Base-by-base conservation (phyloP, 2,113 vertebrate genomes). In the Spilogale gracilis region DNA sequence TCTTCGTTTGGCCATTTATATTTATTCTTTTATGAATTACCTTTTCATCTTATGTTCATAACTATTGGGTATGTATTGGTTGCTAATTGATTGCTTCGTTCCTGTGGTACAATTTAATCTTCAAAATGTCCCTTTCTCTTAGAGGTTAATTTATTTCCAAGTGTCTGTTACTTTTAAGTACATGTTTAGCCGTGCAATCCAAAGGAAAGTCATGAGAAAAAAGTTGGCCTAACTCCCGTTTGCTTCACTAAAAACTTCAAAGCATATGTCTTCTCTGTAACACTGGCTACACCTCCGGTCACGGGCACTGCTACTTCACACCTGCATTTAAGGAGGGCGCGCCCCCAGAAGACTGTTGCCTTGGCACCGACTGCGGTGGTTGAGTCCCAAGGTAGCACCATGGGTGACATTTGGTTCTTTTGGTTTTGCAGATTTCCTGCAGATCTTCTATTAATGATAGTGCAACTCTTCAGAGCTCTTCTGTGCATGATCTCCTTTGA, bases 31-130 rank as follows among this genome's bases (percentile, higher is more conserved):
- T 67, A 78, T 73, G 76, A 95, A 73, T 93, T 90, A 84, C 81
- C 48, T 92, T 96, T 96, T 92, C 63, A 80, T 97, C 87, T 79
- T 60, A 25, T 43, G 10, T 61, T 85, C 2, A 7, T 84, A 74
- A 83, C 92, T 96, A 88, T 96, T 76, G 91, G 88, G 50, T 93
- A 88, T 73, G 78, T 96, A 94, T 94, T 69, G 96, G 97, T 98
- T 87, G 91, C 69, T 96, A 76, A 97, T 96, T 85, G 95, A 96
- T 93, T 88, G 84, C 95, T 94, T 95, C 52, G 65, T 94, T 96
- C 81, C 45, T 88, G 83, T 91, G 52, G 86, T 78, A 74, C 96
- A 91, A 97, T 96, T 97, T 97, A 98, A 98, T 98, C 97, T 97
- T 96, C 90, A 87, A 93, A 97, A 95, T 89, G 89, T 94, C 73